Evolutionary conservation across 2,888 invertebrate genomes (phyloP).

Genomic region (Noctua comes): DNA sequence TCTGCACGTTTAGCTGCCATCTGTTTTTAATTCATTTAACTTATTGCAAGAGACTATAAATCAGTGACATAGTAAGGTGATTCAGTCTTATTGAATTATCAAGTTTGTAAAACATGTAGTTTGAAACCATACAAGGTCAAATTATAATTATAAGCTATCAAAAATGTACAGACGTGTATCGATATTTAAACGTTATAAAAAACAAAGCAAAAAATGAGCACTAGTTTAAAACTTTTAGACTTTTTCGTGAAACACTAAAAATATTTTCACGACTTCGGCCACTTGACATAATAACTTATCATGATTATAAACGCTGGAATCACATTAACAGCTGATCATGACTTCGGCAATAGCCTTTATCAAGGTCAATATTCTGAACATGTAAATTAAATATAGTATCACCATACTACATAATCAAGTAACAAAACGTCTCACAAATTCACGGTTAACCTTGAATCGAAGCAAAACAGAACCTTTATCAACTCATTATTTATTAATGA

Average conservation of each 20-base stretch:
- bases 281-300: not conserved
- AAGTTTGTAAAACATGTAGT: not conserved
- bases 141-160: not conserved
- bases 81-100: slow-evolving; percentile 10
- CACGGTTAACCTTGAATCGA: slow-evolving; percentile 58
- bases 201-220: not conserved
- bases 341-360: not conserved
- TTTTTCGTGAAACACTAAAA: not conserved
- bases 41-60: slow-evolving; percentile 3
- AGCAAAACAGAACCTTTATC: slow-evolving; percentile 55
- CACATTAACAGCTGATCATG: slow-evolving; percentile 23
- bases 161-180: not conserved
- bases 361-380: slow-evolving; percentile 1
- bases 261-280: not conserved
- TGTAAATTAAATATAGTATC: not conserved
- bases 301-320: not conserved
- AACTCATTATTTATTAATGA: slow-evolving; percentile 42
- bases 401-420: not conserved
- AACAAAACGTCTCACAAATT: slow-evolving; percentile 38
- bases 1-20: slow-evolving; percentile 18
- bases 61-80: not conserved
- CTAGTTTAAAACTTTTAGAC: not conserved
- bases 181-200: not conserved
- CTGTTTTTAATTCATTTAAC: slow-evolving; percentile 16
- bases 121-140: not conserved